Evolutionary conservation across 2,797 vertebrate species (phyloP).

Genomic region (Sebastiscus albofasciatus): DNA sequence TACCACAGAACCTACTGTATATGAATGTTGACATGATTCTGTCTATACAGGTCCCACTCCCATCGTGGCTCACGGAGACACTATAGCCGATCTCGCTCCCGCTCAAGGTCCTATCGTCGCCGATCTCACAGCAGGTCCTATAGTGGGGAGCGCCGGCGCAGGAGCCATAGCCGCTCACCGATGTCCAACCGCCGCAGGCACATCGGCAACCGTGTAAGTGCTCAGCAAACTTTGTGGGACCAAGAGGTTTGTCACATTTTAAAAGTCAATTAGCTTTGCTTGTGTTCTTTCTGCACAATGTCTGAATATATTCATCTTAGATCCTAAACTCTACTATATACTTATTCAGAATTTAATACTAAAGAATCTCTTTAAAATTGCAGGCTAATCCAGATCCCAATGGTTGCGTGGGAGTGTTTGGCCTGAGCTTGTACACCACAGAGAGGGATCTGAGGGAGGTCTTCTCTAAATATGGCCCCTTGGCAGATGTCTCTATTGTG

Average conservation of each 20-base stretch:
- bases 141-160: conserved; percentile 88
- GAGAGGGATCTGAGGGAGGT: conserved; percentile 95
- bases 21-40: not conserved
- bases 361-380: conserved; percentile 4
- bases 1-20: not conserved
- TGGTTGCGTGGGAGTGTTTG: conserved; percentile 95
- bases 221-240: not conserved
- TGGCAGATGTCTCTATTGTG: conserved; percentile 92
- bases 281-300: not conserved
- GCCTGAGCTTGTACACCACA: conserved; percentile 95
- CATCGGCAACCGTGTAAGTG: conserved; percentile 92
- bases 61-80: conserved; percentile 92
- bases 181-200: conserved; percentile 97
- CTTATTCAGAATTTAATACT: not conserved
- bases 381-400: conserved; percentile 97
- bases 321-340: not conserved
- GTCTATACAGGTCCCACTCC: conserved; percentile 87
- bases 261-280: not conserved
- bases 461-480: conserved; percentile 95
- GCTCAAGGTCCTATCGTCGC: conserved; percentile 90
- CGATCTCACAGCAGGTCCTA: conserved; percentile 91
- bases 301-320: not conserved
- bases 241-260: not conserved
- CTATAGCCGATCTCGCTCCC: conserved; percentile 91
- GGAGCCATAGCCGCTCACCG: conserved; percentile 94